A percentile compares a stretch with the other conserved stretches of the same genome.
Evolutionary conservation across 2,888 invertebrate species (phyloP).

Genomic region (Lycophotia porphyrea): DNA sequence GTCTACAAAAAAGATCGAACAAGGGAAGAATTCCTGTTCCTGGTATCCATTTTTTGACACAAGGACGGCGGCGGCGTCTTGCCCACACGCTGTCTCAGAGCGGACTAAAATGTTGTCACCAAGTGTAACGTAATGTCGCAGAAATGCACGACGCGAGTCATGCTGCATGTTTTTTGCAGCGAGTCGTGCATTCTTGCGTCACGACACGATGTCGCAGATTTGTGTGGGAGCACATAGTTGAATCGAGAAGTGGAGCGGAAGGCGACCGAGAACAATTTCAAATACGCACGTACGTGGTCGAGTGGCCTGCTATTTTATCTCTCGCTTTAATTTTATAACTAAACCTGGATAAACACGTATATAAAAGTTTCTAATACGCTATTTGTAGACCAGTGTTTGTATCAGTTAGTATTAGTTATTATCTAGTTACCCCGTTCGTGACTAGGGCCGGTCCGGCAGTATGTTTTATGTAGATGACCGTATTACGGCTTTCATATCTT

Average conservation of each 20-base stretch:
- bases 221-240: conserved; percentile 54
- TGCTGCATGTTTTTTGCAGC: too few species aligned
- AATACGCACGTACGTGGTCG: conserved; percentile 61
- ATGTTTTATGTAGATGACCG: conserved; percentile 24
- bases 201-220: too few species aligned
- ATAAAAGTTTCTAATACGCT: conserved; percentile 52
- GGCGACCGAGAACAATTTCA: conserved; percentile 64
- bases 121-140: too few species aligned
- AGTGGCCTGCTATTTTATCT: conserved; percentile 64
- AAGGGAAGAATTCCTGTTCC: too few species aligned
- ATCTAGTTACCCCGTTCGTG: conserved; percentile 45
- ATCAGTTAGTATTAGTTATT: conserved; percentile 46
- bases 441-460: conserved; percentile 11
- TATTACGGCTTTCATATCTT: conserved; percentile 34
- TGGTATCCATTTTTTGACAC: too few species aligned
- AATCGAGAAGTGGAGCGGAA: conserved; percentile 57
- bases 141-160: too few species aligned
- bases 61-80: too few species aligned
- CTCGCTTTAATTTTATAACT: conserved; percentile 61
- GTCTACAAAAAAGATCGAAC: too few species aligned
- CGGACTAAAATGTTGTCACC: too few species aligned
- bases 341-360: conserved; percentile 51
- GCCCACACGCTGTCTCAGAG: too few species aligned
- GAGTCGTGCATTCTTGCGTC: too few species aligned
- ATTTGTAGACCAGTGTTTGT: conserved; percentile 49